Percentiles rank a stretch among this genome's conserved stretches.
Evolutionary conservation across 2,797 vertebrate genomes (phyloP).

Genomic region (Cirrhinus mrigala): DNA sequence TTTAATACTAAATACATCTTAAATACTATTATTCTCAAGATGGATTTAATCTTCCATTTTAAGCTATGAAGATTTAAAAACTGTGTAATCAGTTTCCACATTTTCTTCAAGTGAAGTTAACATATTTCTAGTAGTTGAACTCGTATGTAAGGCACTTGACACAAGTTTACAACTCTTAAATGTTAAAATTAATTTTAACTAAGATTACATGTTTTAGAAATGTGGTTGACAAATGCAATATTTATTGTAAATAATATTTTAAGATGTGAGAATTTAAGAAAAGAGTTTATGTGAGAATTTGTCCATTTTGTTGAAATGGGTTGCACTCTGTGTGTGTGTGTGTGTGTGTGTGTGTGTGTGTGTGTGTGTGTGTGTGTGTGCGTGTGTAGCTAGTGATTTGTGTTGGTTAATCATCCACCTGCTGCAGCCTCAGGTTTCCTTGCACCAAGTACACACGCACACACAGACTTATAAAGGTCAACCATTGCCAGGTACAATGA

Average conservation of each 20-base stretch:
- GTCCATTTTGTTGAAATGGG: slow-evolving; percentile 16
- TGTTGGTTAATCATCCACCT: slow-evolving; percentile 73
- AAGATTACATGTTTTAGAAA: background rate
- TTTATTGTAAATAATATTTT: background rate
- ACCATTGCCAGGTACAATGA: slow-evolving; percentile 68
- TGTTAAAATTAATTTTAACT: background rate
- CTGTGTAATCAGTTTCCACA: background rate
- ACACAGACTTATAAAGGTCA: slow-evolving; percentile 65
- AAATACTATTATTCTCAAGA: background rate
- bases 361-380: slow-evolving; percentile 52
- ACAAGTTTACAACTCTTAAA: background rate
- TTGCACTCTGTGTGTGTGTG: slow-evolving; percentile 2
- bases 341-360: slow-evolving; percentile 43
- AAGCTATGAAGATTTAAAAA: background rate
- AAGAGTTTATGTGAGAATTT: slow-evolving; percentile 3
- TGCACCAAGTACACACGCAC: slow-evolving; percentile 66
- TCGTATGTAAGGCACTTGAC: background rate
- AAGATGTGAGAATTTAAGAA: background rate
- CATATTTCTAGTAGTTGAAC: background rate
- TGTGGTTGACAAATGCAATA: background rate
- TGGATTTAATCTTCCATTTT: background rate
- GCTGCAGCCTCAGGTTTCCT: slow-evolving; percentile 77
- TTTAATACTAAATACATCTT: background rate
- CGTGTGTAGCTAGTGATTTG: slow-evolving; percentile 65
- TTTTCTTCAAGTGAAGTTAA: background rate